Conservation (phyloP, 1,140 invertebrate species). For the Meloidogyne chitwoodi region DNA sequence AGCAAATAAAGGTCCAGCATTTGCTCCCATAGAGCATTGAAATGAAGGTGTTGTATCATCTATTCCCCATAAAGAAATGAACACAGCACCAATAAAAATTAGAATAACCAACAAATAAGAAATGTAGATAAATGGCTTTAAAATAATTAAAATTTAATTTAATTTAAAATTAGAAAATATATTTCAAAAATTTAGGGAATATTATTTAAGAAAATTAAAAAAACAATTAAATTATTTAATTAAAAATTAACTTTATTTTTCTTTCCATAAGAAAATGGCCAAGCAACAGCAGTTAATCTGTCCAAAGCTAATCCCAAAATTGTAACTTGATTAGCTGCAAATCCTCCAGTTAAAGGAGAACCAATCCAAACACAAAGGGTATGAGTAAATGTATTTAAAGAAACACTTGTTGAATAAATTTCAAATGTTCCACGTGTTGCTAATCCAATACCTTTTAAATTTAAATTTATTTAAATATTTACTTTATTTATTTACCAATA, state of each 20-base stretch:
- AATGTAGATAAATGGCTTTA: not conserved
- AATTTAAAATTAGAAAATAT: too few relatives aligned
- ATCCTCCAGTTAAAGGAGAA: not conserved
- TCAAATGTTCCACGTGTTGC: constrained; percentile 5
- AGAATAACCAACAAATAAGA: not conserved
- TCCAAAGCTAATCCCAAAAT: not conserved
- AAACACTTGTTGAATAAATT: not conserved
- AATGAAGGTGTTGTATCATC: not conserved
- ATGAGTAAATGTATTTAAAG: not conserved
- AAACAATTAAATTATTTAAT: too few relatives aligned
- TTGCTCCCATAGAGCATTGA: constrained; percentile 8
- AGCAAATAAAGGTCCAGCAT: not conserved
- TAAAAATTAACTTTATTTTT: not conserved
- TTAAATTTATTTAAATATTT: not conserved
- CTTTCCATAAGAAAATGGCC: constrained; percentile 1
- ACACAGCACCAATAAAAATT: not conserved
- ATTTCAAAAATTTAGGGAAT: too few relatives aligned
- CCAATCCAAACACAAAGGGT: constrained; percentile 5
- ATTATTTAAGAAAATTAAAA: too few relatives aligned
- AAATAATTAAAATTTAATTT: not conserved
- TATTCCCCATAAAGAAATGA: not conserved
- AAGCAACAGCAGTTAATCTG: not conserved
- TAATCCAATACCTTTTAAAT: not conserved
- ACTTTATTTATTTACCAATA: not conserved
- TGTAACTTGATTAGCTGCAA: not conserved